These are phyloP conservation scores for Drosophila buzzatii DNA, from an alignment of 2,888 invertebrate genomes.

Conservation along the genomic window DNA sequence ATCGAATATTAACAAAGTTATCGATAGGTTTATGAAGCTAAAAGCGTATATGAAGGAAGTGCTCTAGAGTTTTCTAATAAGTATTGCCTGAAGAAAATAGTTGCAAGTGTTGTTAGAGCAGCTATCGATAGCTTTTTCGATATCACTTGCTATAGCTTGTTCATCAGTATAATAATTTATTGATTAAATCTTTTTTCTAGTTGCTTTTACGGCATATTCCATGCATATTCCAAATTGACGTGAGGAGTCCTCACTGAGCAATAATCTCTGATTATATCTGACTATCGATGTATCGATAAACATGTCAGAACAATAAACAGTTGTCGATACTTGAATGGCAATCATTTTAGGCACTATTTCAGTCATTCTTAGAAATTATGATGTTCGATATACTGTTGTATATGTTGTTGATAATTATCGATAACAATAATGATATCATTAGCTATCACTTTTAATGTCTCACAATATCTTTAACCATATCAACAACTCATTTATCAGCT, in stretches of 20 bases:
- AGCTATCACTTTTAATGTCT: too few species aligned
- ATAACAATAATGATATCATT: background rate
- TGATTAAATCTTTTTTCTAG: background rate
- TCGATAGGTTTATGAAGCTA: background rate
- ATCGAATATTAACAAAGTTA: background rate
- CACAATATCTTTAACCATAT: accelerated
- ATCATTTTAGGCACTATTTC: background rate
- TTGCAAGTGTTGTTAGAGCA: background rate
- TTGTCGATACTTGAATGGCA: too few species aligned
- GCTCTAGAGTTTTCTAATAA: background rate
- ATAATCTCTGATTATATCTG: too few species aligned
- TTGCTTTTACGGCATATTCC: too few species aligned
- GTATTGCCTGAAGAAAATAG: too few species aligned
- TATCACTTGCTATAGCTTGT: background rate
- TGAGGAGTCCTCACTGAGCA: too few species aligned
- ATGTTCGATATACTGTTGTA: background rate
- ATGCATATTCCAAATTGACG: too few species aligned
- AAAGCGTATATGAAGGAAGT: too few species aligned
- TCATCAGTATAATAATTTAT: background rate
- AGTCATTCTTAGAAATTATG: background rate
- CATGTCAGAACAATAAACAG: too few species aligned
- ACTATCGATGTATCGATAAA: background rate
- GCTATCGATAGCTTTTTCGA: background rate
- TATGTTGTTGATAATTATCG: background rate
- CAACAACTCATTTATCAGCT: background rate